A percentile compares a stretch with the other conserved stretches of the same genome.
phyloP scores from a whole-genome alignment of 2,113 vertebrate genomes.

The Podilymbus podiceps region DNA sequence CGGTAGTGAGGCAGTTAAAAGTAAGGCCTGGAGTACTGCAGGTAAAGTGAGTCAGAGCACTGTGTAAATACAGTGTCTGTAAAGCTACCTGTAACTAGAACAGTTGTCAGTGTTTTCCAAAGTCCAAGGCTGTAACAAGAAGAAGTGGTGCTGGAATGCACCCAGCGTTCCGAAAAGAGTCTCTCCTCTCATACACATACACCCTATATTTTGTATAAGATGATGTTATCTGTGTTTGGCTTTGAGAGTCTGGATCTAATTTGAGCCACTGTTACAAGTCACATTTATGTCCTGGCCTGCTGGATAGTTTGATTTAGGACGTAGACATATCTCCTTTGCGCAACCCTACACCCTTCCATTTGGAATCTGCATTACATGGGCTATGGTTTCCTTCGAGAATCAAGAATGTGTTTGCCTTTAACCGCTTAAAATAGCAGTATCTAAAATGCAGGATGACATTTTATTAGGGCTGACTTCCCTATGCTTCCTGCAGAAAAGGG shows the following conservation, averaged over 20 bases:
- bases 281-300: slow-evolving; percentile 63
- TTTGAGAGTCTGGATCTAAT: slow-evolving; percentile 70
- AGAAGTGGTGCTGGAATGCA: slow-evolving; percentile 4
- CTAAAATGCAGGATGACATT: not conserved
- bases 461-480: slow-evolving; percentile 21
- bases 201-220: slow-evolving; percentile 25
- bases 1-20: not conserved
- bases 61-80: not conserved
- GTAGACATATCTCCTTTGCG: slow-evolving; percentile 40
- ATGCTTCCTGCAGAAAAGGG: not conserved
- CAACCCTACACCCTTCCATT: slow-evolving; percentile 50
- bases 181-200: not conserved
- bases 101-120: slow-evolving; percentile 24
- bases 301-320: slow-evolving; percentile 70
- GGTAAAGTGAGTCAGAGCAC: slow-evolving; percentile 18
- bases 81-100: slow-evolving; percentile 28
- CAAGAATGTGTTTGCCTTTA: slow-evolving; percentile 13
- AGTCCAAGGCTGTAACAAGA: slow-evolving; percentile 10
- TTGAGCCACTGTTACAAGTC: slow-evolving; percentile 60
- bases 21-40: not conserved
- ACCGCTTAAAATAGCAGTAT: slow-evolving; percentile 45
- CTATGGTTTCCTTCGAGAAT: slow-evolving; percentile 48
- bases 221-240: slow-evolving; percentile 61
- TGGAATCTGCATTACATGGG: slow-evolving; percentile 56
- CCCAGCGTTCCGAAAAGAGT: not conserved